Evolutionary conservation across 2,888 invertebrate genomes (phyloP).

Genomic region (Mantis religiosa): DNA sequence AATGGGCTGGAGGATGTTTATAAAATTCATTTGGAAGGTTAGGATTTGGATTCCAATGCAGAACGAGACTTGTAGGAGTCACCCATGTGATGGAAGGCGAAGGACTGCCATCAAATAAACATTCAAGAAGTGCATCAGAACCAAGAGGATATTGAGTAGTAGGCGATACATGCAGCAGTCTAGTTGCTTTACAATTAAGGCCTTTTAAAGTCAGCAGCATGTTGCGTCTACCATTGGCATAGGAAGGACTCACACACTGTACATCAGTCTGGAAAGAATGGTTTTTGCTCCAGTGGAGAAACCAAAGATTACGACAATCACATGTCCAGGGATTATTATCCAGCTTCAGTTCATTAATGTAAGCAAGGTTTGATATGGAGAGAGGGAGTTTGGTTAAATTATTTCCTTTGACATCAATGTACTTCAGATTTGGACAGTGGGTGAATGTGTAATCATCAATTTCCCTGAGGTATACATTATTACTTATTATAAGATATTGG

Average conservation of each 20-base stretch:
- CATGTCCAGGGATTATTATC: conserved; percentile 78
- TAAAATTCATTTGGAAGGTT: conserved; percentile 60
- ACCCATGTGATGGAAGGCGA: conserved; percentile 81
- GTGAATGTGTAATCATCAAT: conserved; percentile 60
- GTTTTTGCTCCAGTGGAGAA: conserved; percentile 56
- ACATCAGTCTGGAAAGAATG: conserved; percentile 53
- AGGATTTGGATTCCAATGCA: conserved; percentile 75
- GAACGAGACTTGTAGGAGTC: conserved; percentile 67
- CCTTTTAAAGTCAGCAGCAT: conserved; percentile 66
- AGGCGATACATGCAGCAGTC: conserved; percentile 57
- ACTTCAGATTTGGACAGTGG: conserved; percentile 56
- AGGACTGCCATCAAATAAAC: conserved; percentile 72
- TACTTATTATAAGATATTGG: conserved; percentile 56
- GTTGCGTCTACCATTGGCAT: conserved; percentile 51
- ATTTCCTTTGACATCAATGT: conserved; percentile 68
- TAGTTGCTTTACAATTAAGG: conserved; percentile 66
- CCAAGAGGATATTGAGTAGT: conserved; percentile 60
- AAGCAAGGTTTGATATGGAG: conserved; percentile 60
- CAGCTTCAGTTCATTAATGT: conserved; percentile 62
- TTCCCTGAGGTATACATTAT: conserved; percentile 57
- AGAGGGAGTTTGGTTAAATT: conserved; percentile 65
- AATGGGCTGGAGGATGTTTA: conserved; percentile 62
- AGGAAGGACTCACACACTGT: conserved; percentile 57
- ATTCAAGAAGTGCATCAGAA: conserved; percentile 68
- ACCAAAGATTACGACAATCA: conserved; percentile 82